Conservation (phyloP, 2,113 vertebrate species). For the Eulacestoma nigropectus region DNA sequence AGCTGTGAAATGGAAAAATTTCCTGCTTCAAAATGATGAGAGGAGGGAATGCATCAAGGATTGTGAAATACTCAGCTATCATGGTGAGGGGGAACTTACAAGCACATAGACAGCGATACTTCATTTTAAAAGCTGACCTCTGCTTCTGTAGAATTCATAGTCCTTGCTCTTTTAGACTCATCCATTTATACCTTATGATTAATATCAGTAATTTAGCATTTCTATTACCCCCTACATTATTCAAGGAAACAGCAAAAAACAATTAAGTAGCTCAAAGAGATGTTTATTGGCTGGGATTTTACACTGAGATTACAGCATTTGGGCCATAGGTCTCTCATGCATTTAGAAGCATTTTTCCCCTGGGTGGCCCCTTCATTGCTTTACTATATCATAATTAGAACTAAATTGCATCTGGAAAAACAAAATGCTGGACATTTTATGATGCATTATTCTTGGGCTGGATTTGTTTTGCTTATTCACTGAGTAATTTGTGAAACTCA, state of each 20-base stretch:
- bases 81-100: neutral
- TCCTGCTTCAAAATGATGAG: neutral
- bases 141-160: neutral
- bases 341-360: conserved; percentile 20
- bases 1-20: neutral
- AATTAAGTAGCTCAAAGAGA: neutral
- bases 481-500: conserved; percentile 45
- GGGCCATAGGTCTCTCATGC: neutral
- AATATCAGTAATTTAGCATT: conserved; percentile 9
- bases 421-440: neutral
- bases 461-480: conserved; percentile 50
- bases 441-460: conserved; percentile 33
- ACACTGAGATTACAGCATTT: neutral
- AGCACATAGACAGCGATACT: neutral
- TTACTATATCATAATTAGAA: conserved; percentile 39
- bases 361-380: neutral
- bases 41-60: neutral
- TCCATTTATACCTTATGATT: conserved; percentile 30
- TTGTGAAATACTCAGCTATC: neutral
- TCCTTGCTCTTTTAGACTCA: neutral
- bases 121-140: conserved; percentile 23
- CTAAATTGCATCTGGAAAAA: conserved; percentile 31
- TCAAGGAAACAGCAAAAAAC: neutral
- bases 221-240: neutral
- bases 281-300: neutral